Base-by-base conservation (phyloP, 2,113 vertebrate genomes). In the Dipodomys spectabilis region DNA sequence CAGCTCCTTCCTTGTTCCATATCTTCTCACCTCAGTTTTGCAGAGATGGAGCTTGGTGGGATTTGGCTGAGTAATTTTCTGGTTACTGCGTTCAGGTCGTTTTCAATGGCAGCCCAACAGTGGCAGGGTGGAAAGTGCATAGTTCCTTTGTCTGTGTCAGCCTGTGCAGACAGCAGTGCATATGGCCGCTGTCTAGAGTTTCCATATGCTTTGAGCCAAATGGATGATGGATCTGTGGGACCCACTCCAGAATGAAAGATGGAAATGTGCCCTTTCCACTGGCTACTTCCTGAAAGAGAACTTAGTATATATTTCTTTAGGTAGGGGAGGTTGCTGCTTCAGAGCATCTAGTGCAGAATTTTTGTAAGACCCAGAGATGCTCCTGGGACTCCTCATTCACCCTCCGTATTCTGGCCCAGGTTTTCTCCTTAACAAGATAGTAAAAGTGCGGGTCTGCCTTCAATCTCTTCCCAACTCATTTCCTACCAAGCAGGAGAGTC, bases 401-500 rank as follows among this genome's bases (percentile, higher is more conserved):
- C 9, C 65, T 30, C 28, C 12, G 30, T 49, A 7, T 25, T 71
- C 28, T 32, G 13, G 74, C 2, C 23, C 22, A 18, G 64, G 25
- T 5, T 62, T 91, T 62, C 60, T 71, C 68, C 78, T 84, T 45
- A 68, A 11, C 6, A 60, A 64, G 75, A 71, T 20, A 67, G 57
- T 65, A n/a, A 15, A 80, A 80, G 39, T 13, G 25, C 87, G 3
- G 19, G 18, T 67, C 22, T 79, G 30, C 82, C 65, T 92, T 73
- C 27, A 28, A 8, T 78, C 45, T 84, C 64, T n/a, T 92, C 64
- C 60, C 49, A 84, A 23, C 27, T 30, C 28, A 72, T 81, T 89
- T 88, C 82, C 79, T 65, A 57, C 62, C 45, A 80, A 95, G 65
- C 20, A 92, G 15, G 27, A 19, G 53, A 57, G 57, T 93, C 49